These are phyloP conservation scores for Thaleichthys pacificus DNA, from an alignment of 2,797 vertebrate species.

Conservation along the genomic window DNA sequence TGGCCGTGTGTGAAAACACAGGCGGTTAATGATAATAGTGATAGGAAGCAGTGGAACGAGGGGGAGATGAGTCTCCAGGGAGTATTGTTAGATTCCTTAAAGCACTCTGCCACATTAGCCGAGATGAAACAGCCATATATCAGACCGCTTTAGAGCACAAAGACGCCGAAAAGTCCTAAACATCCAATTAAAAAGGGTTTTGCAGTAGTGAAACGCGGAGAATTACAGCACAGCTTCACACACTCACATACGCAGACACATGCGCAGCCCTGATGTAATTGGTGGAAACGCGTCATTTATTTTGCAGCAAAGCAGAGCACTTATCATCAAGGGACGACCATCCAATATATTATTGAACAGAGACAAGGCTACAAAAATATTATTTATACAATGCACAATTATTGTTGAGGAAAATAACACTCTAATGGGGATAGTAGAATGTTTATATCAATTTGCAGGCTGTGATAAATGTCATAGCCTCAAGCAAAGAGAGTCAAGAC, in stretches of 20 bases:
- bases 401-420: conserved; percentile 6
- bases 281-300: conserved; percentile 34
- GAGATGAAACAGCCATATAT: conserved; percentile 47
- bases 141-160: conserved; percentile 34
- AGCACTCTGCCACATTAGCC: conserved; percentile 34
- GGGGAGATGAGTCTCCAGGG: conserved; percentile 36
- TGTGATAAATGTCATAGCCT: conserved; percentile 17
- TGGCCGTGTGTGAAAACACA: conserved; percentile 20
- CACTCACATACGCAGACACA: not conserved
- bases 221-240: conserved; percentile 27
- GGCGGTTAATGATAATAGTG: conserved; percentile 40
- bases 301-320: conserved; percentile 18
- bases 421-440: not conserved
- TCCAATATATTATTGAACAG: conserved; percentile 29
- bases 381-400: conserved; percentile 18
- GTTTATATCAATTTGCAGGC: conserved; percentile 6
- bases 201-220: conserved; percentile 2
- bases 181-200: conserved; percentile 24
- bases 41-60: conserved; percentile 47
- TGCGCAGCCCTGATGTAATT: conserved; percentile 34
- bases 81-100: conserved; percentile 44
- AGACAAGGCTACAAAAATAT: conserved; percentile 26
- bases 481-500: not conserved
- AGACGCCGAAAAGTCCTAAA: conserved; percentile 38
- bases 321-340: conserved; percentile 21